Percentiles rank a stretch among this genome's conserved stretches.
Conservation (phyloP, 2,113 vertebrate species). For the Urocitellus parryii region DNA sequence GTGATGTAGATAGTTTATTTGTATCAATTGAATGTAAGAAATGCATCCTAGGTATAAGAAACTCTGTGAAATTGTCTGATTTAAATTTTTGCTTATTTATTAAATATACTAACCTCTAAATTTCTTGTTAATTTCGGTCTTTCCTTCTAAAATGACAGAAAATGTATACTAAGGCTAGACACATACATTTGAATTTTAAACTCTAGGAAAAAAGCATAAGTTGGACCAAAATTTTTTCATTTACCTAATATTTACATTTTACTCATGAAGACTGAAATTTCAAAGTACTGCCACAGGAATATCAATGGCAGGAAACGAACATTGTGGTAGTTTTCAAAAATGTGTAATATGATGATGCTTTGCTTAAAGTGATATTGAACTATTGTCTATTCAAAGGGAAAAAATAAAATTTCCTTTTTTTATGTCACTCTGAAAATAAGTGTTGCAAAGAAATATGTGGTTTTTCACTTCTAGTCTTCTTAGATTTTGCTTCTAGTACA, state of each 20-base stretch:
- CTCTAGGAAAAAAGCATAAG: neutral
- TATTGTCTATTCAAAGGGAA: neutral
- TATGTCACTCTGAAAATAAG: conserved; percentile 8
- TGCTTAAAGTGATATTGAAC: neutral
- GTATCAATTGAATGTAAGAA: neutral
- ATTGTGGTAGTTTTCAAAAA: neutral
- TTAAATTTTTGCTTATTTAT: neutral
- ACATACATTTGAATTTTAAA: neutral
- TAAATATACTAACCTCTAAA: neutral
- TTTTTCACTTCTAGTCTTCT: neutral
- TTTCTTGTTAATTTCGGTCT: neutral
- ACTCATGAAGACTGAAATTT: neutral
- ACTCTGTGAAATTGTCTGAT: neutral
- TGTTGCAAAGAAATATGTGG: neutral
- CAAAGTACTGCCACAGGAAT: neutral
- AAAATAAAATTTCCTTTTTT: neutral
- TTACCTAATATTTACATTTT: neutral
- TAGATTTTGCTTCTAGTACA: neutral
- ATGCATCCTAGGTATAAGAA: neutral
- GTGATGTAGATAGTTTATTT: neutral
- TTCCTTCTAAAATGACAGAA: neutral
- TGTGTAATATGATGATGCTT: neutral
- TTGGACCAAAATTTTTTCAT: neutral
- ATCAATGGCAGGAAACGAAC: neutral
- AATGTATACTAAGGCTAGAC: neutral